Evolutionary conservation across 2,797 vertebrate species (phyloP), one percentile per base, ranked within the genome.

Genomic region (Cheirogaleus major): DNA sequence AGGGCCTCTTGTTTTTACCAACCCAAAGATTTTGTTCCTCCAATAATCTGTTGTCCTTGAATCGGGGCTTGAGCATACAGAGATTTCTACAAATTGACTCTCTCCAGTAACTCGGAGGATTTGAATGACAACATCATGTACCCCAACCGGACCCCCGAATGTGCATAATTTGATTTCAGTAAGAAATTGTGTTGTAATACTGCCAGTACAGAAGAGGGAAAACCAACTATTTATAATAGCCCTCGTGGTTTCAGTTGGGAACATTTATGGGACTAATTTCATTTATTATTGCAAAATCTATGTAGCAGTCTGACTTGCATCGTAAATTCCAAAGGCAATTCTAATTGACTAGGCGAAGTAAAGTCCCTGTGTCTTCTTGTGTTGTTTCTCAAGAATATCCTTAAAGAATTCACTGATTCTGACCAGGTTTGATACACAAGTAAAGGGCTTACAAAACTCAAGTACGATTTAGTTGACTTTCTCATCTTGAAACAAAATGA

Each of bases 211-310:
- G 61, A 88, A n/a, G 9, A 85, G 9, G 91, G 72, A 86, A 1
- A n/a, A 57, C n/a, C 23, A 12, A 48, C 72, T 83, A 86, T 91
- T 93, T 96, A 38, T 89, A 79, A 91, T 32, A 63, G 70, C 84
- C 65, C 8, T 73, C 20, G 4, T 52, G 9, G 30, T 91, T 92
- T 89, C 57, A 48, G n/a, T 65, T 65, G 30, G 63, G 35, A 92
- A 96, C 57, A 89, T 94, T 95, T 88, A 83, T 88, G 89, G 80
- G 35, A 35, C 67, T 84, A 93, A 96, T 97, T 97, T 96, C 50
- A 91, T 97, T 94, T 96, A 81, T 91, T 94, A 89, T 79, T 87
- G 91, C 41, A 95, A 86, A 97, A 97, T 95, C 79, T 91, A 73
- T 92, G 67, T 41, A 43, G 23, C 48, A 25, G 12, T 70, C 41